Evolutionary conservation across 2,113 vertebrate species (phyloP).

Genomic region (Phyllostomus hastatus): DNA sequence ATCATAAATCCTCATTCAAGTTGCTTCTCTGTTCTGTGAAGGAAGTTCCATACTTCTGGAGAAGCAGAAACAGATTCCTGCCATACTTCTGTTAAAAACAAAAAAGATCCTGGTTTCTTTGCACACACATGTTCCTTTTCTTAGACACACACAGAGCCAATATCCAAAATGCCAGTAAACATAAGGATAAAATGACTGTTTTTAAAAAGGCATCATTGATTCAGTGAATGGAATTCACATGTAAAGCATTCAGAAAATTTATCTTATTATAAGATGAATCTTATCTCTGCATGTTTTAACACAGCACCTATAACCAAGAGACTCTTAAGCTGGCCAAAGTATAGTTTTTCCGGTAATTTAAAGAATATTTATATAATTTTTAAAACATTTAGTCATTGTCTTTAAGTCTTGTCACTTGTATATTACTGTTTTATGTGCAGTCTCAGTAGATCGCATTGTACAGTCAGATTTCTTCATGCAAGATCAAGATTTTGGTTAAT

Average conservation of each 20-base stretch:
- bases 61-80: constrained; percentile 36
- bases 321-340: neutral
- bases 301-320: neutral
- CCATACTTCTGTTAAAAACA: constrained; percentile 30
- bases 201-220: neutral
- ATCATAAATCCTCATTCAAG: constrained; percentile 36
- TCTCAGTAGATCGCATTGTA: neutral
- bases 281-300: constrained; percentile 4
- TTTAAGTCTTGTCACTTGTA: neutral
- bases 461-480: neutral
- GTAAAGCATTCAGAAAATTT: neutral
- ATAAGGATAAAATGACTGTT: neutral
- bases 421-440: neutral
- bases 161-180: neutral
- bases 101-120: neutral
- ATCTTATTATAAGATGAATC: neutral
- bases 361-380: neutral
- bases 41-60: neutral
- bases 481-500: neutral
- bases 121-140: neutral
- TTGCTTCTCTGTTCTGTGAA: constrained; percentile 45
- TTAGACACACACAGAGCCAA: neutral
- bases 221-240: neutral
- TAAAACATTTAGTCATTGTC: neutral
- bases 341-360: neutral